Base-by-base conservation (phyloP, 2,888 invertebrate species). In the Harpagoxenus sublaevis region DNA sequence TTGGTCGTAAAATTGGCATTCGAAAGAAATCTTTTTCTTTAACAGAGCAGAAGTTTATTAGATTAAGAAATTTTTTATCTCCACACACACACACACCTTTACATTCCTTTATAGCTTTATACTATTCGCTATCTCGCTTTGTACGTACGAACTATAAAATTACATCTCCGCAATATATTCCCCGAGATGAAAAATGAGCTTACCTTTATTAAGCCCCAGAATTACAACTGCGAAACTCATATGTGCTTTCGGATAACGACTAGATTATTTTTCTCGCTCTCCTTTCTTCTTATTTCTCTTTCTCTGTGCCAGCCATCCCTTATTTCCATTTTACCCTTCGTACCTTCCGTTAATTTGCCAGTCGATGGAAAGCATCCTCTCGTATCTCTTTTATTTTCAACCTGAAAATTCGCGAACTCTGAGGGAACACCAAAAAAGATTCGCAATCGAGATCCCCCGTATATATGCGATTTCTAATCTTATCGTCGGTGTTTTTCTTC, bases 181-280 rank as follows among this genome's bases (percentile, higher is more conserved):
- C 35, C 31, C 45, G 57, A n/a, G 62, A 74, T 74, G 48, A 75
- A 60, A 35, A 63, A 75, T 75, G 48, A 63, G 62, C 48, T 75
- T 75, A 35, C n/a, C 35, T 75, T 62, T 51, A 62, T 48, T 35
- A 75, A 51, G 35, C 10, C 15, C 15, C 35, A 75, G 35, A 75
- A 62, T 63, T 62, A 62, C 31, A 75, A 63, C 35, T 35, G 75
- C 15, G 35, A 63, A 62, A 15, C 35, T 75, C 48, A 75, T 75
- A 75, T 48, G 48, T 75, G 48, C 75, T 31, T 48, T 62, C 23
- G 48, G 35, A 63, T 75, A 74, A 75, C 45, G 39, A 35, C 42
- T 75, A 48, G 48, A 75, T 75, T 75, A 75, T 63, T 63, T 23
- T 60, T 66, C 66, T 66, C 66, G n/a, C 28, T 66, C 23, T 39